Percentiles rank a stretch among this genome's conserved stretches.
These are phyloP conservation scores for Melanotaenia maccullochi DNA, from an alignment of 2,797 vertebrate genomes.

Conservation along the genomic window DNA sequence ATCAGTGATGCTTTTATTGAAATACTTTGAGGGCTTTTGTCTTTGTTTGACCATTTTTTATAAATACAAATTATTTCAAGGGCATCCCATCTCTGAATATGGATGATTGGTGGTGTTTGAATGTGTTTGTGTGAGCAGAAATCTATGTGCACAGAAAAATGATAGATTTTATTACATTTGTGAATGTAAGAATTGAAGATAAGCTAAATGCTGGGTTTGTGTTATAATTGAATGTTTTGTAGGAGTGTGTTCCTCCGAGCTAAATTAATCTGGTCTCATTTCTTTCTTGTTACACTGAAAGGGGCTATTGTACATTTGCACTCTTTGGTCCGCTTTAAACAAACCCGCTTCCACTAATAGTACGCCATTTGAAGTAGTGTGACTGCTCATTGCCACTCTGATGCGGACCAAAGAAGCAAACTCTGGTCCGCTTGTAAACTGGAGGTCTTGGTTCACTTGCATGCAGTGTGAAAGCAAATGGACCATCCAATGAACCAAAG, in stretches of 20 bases:
- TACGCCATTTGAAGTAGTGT: not conserved
- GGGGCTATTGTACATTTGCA: not conserved
- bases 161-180: not conserved
- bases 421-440: not conserved
- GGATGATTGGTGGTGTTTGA: constrained; percentile 1
- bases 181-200: not conserved
- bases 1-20: constrained; percentile 35
- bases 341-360: not conserved
- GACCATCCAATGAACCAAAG: not conserved
- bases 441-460: not conserved
- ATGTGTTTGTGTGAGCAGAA: not conserved
- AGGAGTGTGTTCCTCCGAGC: not conserved
- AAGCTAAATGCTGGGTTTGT: not conserved
- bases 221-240: not conserved
- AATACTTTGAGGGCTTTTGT: constrained; percentile 10
- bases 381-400: not conserved
- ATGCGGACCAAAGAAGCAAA: too few species aligned
- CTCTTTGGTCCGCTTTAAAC: not conserved
- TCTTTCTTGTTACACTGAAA: not conserved
- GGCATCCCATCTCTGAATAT: constrained; percentile 3
- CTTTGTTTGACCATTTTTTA: constrained; percentile 30
- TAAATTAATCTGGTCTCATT: not conserved
- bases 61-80: constrained; percentile 22
- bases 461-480: not conserved
- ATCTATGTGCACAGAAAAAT: not conserved